Percentiles rank a stretch among this genome's conserved stretches.
These are phyloP conservation scores for Herminia tarsipennalis DNA, from an alignment of 2,888 invertebrate genomes.

Conservation along the genomic window DNA sequence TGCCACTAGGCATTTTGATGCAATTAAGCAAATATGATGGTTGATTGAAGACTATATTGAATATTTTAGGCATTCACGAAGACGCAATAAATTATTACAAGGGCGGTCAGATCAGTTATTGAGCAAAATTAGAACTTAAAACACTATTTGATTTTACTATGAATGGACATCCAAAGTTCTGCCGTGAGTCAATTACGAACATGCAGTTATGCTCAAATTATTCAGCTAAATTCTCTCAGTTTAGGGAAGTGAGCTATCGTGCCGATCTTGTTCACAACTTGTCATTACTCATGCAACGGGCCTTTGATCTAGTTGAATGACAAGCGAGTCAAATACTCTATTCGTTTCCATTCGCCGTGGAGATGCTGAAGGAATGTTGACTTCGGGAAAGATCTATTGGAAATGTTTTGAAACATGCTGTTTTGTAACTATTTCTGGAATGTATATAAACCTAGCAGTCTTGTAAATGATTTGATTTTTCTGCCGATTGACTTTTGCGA, in stretches of 20 bases:
- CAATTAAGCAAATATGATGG: no score
- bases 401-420: background rate
- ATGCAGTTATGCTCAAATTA: slow-evolving; percentile 1
- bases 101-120: no score
- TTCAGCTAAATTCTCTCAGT: background rate
- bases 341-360: slow-evolving; percentile 17
- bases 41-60: no score
- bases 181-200: slow-evolving; percentile 2
- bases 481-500: no score
- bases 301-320: slow-evolving; percentile 36
- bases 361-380: slow-evolving; percentile 9
- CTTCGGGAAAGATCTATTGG: background rate
- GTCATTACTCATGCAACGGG: slow-evolving; percentile 19
- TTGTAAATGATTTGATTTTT: no score
- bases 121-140: no score
- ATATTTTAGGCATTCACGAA: no score
- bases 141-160: background rate
- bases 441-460: no score
- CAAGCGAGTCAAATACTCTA: slow-evolving; percentile 20
- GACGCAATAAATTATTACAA: no score
- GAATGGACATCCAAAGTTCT: background rate
- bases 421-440: no score
- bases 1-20: no score
- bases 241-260: slow-evolving; percentile 9
- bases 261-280: slow-evolving; percentile 7